Conservation (phyloP, 2,888 invertebrate species). For the Eupithecia abbreviata region DNA sequence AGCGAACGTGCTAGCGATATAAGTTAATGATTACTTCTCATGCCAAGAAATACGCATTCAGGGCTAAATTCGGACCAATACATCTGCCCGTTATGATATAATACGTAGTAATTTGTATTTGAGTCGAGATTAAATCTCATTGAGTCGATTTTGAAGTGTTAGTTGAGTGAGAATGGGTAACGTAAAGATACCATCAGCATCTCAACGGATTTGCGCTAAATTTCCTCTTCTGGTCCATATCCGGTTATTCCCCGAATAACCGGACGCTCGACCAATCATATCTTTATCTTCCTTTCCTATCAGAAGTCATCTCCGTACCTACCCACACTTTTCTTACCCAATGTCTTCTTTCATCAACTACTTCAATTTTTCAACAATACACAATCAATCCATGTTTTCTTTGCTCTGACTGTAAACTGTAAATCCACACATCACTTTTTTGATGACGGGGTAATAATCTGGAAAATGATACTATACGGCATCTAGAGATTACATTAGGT, state of each 20-base stretch:
- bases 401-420: background rate
- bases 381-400: background rate
- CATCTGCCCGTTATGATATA: slow-evolving; percentile 33
- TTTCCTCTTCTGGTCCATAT: background rate
- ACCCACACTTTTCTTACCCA: background rate
- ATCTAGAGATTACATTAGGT: background rate
- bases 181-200: background rate
- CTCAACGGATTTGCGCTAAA: background rate
- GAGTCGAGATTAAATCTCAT: slow-evolving; percentile 10
- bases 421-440: background rate
- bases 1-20: slow-evolving; percentile 45
- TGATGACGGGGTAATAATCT: too few relatives aligned
- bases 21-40: slow-evolving; percentile 43
- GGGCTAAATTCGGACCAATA: slow-evolving; percentile 38
- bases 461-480: background rate
- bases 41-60: slow-evolving; percentile 46
- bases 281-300: background rate
- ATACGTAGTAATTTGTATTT: slow-evolving; percentile 22
- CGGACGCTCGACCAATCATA: background rate
- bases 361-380: background rate
- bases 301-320: background rate
- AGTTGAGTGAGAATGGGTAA: background rate
- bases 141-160: slow-evolving; percentile 8
- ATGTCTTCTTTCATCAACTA: background rate
- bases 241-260: background rate